Evolutionary conservation across 2,113 vertebrate species (phyloP), one percentile per base, ranked within the genome.

Genomic region (Callospermophilus lateralis): DNA sequence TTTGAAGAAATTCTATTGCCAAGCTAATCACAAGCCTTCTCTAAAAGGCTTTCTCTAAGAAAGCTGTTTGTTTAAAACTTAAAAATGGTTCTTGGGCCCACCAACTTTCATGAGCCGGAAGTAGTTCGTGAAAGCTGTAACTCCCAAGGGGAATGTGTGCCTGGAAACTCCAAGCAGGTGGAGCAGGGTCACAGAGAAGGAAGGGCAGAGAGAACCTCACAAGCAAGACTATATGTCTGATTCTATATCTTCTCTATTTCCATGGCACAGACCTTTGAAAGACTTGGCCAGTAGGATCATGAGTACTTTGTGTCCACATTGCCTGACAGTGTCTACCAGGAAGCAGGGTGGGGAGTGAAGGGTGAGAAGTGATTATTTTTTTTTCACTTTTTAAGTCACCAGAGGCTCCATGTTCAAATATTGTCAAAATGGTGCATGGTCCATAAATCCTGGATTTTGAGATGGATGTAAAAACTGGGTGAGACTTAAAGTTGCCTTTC

Each of bases 1-100:
- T 70, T 78, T 89, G 65, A 95, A 77, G 63, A 94, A 95, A 73
- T 84, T 90, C 67, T 55, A 76, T 93, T 90, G 63, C 32, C 58
- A 84, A 81, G 65, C 28, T 91, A 93, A 89, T 89, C 32, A 89
- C 53, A 89, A 77, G 5, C 58, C 83, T 55, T 74, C 20, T 83
- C n/a, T 92, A 96, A 87, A 30, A 72, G 89, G n/a, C 55, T 12
- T 87, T 94, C 72, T 28, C 24, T 63, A 63, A 63, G 45, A 63
- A 28, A 28, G 22, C 24, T 95, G 45, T 42, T 72, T 88, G 28
- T 88, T 90, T 65, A 94, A 72, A 24, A 32, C 28, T 93, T 90
- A 76, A 92, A 51, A 90, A 78, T 37, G 84, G 48, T 72, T 81
- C 39, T 89, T 34, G 37, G 72, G 34, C 3, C 26, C 78, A 79